A percentile compares a stretch with the other conserved stretches of the same genome.
Evolutionary conservation across 2,113 vertebrate species (phyloP).

Genomic region (Pristiophorus japonicus): DNA sequence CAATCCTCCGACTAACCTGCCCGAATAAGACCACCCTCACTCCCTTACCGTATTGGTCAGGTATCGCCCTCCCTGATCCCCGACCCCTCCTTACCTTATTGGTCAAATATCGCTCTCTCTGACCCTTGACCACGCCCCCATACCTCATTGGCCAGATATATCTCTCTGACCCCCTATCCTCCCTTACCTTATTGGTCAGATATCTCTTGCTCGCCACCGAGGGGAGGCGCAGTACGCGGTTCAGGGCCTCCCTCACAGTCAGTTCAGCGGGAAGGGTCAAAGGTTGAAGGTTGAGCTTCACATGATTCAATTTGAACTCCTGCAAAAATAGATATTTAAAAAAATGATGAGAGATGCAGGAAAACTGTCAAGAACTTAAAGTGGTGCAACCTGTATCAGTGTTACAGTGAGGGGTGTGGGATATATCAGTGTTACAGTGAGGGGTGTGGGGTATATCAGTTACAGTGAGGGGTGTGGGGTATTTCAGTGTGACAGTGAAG

Average conservation of each 20-base stretch:
- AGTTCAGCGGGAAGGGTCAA: conserved; percentile 65
- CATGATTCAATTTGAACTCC: conserved; percentile 65
- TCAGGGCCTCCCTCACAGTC: conserved; percentile 62
- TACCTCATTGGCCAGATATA: not conserved
- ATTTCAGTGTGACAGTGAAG: not conserved
- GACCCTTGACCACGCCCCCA: not conserved
- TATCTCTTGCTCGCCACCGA: conserved; percentile 86
- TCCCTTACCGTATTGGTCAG: too few species aligned
- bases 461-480: not conserved
- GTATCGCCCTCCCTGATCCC: too few species aligned
- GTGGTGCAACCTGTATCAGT: not conserved
- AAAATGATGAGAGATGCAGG: not conserved
- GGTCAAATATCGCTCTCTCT: too few species aligned
- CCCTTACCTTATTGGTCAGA: conserved; percentile 82
- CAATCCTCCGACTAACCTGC: too few species aligned
- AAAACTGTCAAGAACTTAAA: not conserved
- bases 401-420: not conserved
- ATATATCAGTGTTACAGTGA: not conserved
- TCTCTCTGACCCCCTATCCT: not conserved
- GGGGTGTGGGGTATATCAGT: not conserved
- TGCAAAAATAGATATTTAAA: conserved; percentile 42
- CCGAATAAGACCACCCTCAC: too few species aligned
- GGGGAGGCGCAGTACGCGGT: conserved; percentile 71
- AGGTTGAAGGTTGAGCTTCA: conserved; percentile 43
- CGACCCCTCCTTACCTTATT: too few species aligned